Percentiles rank a stretch among this genome's conserved stretches.
These are phyloP conservation scores for Numida meleagris DNA, from an alignment of 2,113 vertebrate genomes.

Conservation along the genomic window DNA sequence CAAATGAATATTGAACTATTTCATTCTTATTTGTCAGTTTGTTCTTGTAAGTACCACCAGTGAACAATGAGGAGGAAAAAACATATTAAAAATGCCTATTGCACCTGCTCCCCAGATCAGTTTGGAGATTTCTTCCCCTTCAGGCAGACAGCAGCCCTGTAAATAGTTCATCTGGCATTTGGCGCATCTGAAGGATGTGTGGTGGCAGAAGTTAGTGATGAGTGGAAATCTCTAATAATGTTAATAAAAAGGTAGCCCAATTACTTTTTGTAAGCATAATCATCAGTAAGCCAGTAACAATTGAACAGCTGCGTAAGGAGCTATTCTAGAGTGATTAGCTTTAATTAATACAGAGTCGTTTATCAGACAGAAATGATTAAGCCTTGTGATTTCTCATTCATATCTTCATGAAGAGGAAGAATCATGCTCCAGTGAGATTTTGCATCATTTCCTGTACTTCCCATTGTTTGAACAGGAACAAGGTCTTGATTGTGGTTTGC, in stretches of 20 bases:
- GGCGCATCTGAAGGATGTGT: neutral
- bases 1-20: neutral
- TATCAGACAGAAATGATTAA: constrained; percentile 57
- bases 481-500: neutral
- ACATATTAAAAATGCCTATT: neutral
- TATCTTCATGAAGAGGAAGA: constrained; percentile 13
- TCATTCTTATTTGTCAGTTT: neutral
- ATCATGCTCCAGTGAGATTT: neutral
- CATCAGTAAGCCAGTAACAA: neutral
- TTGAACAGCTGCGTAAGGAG: neutral
- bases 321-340: neutral
- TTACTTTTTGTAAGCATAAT: neutral
- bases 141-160: neutral
- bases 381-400: neutral
- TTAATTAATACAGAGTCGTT: constrained; percentile 24
- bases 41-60: neutral
- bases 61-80: neutral
- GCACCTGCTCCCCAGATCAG: neutral
- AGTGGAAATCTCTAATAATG: constrained; percentile 27
- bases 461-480: neutral
- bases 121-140: neutral
- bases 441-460: constrained; percentile 50
- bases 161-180: constrained; percentile 21
- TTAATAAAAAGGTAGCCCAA: neutral
- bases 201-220: constrained; percentile 35